These are phyloP conservation scores for Melanotus villosus DNA, from an alignment of 2,888 invertebrate species.

Conservation along the genomic window DNA sequence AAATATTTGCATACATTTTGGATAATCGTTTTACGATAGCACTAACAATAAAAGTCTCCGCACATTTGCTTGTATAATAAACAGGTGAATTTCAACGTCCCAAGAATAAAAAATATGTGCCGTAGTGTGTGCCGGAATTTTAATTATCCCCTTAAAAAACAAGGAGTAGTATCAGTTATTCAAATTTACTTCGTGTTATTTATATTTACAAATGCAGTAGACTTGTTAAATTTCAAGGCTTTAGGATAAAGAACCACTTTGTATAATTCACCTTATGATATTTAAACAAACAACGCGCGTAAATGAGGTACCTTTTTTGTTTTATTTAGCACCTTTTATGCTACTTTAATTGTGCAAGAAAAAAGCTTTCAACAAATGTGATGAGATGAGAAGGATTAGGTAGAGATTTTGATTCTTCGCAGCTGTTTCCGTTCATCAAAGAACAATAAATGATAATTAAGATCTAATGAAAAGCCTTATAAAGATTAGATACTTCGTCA, in stretches of 20 bases:
- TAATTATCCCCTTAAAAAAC: background rate
- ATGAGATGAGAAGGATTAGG: no score
- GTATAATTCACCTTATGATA: slow-evolving; percentile 17
- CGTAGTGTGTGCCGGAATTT: background rate
- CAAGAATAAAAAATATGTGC: background rate
- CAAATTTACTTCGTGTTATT: slow-evolving; percentile 23
- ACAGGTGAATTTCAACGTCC: background rate
- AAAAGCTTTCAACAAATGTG: no score
- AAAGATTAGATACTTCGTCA: no score
- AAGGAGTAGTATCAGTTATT: slow-evolving; percentile 15
- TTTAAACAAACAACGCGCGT: slow-evolving; percentile 12
- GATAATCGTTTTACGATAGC: background rate
- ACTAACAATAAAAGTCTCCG: background rate
- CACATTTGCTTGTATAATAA: background rate
- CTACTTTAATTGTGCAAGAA: no score
- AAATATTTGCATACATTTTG: slow-evolving; percentile 15
- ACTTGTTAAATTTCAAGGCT: slow-evolving; percentile 38
- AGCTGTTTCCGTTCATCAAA: no score
- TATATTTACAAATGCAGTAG: slow-evolving; percentile 25
- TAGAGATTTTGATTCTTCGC: no score
- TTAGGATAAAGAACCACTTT: slow-evolving; percentile 12
- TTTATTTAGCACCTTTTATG: no score
- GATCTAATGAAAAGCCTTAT: no score
- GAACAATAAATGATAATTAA: no score
- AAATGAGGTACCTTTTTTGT: slow-evolving; percentile 13